Evolutionary conservation across 2,113 vertebrate genomes (phyloP).

Genomic region (Urocynchramus pylzowi): DNA sequence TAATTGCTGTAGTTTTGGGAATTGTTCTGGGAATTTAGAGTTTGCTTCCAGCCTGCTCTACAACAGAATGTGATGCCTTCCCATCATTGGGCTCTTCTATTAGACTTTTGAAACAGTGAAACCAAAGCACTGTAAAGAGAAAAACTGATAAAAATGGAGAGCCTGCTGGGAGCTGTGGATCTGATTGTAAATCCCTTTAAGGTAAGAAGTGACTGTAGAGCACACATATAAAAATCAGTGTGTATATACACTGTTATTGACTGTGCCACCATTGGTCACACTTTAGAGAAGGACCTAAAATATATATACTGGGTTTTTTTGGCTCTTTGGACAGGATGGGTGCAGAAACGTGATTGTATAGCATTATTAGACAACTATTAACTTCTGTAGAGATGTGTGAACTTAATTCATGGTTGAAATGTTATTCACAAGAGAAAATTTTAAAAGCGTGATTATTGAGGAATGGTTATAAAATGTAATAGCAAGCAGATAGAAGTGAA

Average conservation of each 20-base stretch:
- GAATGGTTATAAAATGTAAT: not conserved
- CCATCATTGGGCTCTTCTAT: not conserved
- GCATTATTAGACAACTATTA: not conserved
- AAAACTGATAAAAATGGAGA: not conserved
- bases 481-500: not conserved
- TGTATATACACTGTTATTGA: not conserved
- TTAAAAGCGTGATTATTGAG: not conserved
- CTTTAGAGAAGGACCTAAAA: not conserved
- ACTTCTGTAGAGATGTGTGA: not conserved
- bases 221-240: not conserved
- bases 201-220: not conserved
- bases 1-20: conserved; percentile 30
- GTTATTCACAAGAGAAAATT: not conserved
- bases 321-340: not conserved
- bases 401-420: not conserved
- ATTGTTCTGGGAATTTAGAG: not conserved
- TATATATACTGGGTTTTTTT: fast-evolving
- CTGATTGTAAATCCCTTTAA: not conserved
- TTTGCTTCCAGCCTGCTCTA: not conserved
- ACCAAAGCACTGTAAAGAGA: not conserved
- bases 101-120: not conserved
- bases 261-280: not conserved
- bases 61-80: not conserved
- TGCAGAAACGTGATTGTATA: not conserved
- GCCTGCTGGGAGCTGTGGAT: not conserved